These are phyloP conservation scores for Columba janthina DNA, from an alignment of 2,113 vertebrate genomes.

Conservation along the genomic window DNA sequence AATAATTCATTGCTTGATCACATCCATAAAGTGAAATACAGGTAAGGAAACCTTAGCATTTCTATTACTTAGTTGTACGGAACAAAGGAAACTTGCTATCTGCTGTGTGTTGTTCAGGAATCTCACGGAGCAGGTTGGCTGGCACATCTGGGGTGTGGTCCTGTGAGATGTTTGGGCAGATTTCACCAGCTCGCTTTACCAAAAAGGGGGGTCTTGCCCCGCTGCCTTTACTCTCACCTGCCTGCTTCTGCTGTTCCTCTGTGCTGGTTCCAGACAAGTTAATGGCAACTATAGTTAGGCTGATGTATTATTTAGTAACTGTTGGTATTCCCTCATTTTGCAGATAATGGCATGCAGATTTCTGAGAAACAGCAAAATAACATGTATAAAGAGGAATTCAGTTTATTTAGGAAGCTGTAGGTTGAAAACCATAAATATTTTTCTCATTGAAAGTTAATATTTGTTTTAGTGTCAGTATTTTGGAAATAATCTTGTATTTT, in stretches of 20 bases:
- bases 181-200: background rate
- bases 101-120: background rate
- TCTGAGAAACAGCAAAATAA: background rate
- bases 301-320: background rate
- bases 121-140: background rate
- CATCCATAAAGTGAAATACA: background rate
- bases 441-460: background rate
- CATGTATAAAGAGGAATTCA: background rate
- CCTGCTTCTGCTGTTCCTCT: background rate
- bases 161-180: background rate
- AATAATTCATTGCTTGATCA: background rate
- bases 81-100: background rate
- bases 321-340: background rate
- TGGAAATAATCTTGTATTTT: slow-evolving; percentile 28
- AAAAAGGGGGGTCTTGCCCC: background rate
- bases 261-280: background rate
- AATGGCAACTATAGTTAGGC: background rate
- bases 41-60: background rate
- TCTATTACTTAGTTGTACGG: background rate
- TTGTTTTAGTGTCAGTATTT: slow-evolving; percentile 32
- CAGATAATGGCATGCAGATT: background rate
- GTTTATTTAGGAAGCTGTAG: slow-evolving; percentile 15
- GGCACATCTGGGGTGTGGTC: background rate
- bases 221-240: background rate
- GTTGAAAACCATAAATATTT: slow-evolving; percentile 34